Base-by-base conservation (phyloP, 2,797 vertebrate genomes). In the Lates japonicus region DNA sequence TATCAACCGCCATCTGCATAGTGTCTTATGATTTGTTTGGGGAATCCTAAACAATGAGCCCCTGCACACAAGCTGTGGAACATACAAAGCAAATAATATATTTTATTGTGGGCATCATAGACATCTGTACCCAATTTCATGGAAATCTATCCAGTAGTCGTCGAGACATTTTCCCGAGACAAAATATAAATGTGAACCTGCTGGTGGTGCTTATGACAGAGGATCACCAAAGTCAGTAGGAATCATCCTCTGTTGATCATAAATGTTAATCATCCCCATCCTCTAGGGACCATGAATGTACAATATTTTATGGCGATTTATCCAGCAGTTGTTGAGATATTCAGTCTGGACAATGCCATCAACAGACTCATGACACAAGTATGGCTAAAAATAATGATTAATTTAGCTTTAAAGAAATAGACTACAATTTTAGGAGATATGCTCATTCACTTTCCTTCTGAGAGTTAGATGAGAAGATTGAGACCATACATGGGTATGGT, bases 1-100 rank as follows among this genome's bases (percentile, higher is more conserved):
- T 92, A 93, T 90, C 86, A 82, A 55, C 70, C 69, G 59, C 89
- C 90, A 92, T 92, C 90, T 92, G 89, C 88, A 87, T 48, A 3
- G 76, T 64, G 82, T 90, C 86, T 70, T 59, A 78, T 71, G 83
- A 80, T 89, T 85, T 78, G 66, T 83, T 74, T 74, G 31, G 73
- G 69, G 78, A 86, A 66, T 68, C 71, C 63, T 67, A 44, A 77
- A 84, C 68, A 67, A 70, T 78, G 61, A 84, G 64, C n/a, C 33
- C 41, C 13, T 33, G 68, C 29, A 68, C 79, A 81, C 69, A 78
- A 84, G 82, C 58, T 41, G 59, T 44, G n/a, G 51, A 59, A 78
- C 51, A 19, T 41, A 9, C 39, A 73, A 68, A 84, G 61, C 12
- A 52, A 79, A 65, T 39, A 51, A 63, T 59, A 63, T 65, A 49